A percentile compares a stretch with the other conserved stretches of the same genome.
Evolutionary conservation across 2,888 invertebrate genomes (phyloP).

Genomic region (Carpatolechia fugitivella): DNA sequence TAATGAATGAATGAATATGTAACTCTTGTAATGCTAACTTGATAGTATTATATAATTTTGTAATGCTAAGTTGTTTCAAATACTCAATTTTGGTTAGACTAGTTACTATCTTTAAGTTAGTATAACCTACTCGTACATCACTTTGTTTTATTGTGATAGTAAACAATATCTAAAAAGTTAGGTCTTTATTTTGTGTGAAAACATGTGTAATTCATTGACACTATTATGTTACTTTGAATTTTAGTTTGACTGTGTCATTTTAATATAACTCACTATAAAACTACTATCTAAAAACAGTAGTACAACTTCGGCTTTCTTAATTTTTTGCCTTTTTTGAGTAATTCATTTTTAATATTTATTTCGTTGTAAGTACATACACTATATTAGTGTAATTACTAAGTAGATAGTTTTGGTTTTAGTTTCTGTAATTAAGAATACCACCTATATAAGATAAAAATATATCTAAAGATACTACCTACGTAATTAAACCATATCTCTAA

Average conservation of each 20-base stretch:
- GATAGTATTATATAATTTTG: no score
- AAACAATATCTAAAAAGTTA: background rate
- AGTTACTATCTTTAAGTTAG: background rate
- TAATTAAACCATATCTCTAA: slow-evolving; percentile 51
- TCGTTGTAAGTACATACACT: slow-evolving; percentile 48
- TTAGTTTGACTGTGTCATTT: no score
- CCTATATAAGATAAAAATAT: slow-evolving; percentile 44
- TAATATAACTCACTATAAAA: no score
- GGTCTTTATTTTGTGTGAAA: no score
- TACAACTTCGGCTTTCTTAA: no score
- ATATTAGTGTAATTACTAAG: slow-evolving; percentile 74
- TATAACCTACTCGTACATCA: no score
- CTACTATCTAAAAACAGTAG: no score
- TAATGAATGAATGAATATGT: slow-evolving; percentile 56
- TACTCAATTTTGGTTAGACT: slow-evolving; percentile 58
- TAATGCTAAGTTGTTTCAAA: slow-evolving; percentile 51
- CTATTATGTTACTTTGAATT: no score
- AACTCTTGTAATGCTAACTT: slow-evolving; percentile 48
- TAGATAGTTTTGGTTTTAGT: slow-evolving; percentile 34
- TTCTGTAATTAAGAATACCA: slow-evolving; percentile 33
- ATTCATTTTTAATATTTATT: slow-evolving; percentile 1
- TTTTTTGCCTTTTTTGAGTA: background rate
- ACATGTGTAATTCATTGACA: no score
- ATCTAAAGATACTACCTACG: slow-evolving; percentile 33
- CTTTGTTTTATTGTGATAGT: background rate